A percentile compares a stretch with the other conserved stretches of the same genome.
Evolutionary conservation across 2,113 vertebrate species (phyloP).

Genomic region (Elgaria multicarinata): DNA sequence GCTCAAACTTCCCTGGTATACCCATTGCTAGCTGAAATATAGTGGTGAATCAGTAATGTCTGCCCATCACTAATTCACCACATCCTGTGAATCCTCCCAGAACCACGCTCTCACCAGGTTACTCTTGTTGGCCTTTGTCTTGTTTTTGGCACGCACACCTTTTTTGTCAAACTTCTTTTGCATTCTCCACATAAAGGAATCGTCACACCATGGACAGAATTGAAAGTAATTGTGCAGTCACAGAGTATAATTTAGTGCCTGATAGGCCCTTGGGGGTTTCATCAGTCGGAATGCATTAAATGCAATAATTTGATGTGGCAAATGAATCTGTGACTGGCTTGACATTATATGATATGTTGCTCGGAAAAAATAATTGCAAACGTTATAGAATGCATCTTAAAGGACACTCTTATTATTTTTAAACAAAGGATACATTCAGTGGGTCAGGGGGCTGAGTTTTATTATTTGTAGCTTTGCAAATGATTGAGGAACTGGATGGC

Average conservation of each 20-base stretch:
- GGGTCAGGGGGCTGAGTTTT: not conserved
- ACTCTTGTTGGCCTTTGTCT: constrained; percentile 19
- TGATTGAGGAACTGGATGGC: not conserved
- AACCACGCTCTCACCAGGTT: too few relatives aligned
- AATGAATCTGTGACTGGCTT: constrained; percentile 30
- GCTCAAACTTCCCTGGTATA: too few relatives aligned
- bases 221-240: constrained; percentile 35
- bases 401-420: constrained; percentile 15
- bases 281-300: constrained; percentile 52
- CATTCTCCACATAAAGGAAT: constrained; percentile 33
- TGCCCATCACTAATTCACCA: not conserved
- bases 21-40: not conserved
- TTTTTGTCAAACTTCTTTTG: constrained; percentile 27
- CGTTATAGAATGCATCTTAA: constrained; percentile 9
- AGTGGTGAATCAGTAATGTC: not conserved
- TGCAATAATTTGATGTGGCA: constrained; percentile 30
- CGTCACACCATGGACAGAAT: constrained; percentile 23
- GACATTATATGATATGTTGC: constrained; percentile 8
- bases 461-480: not conserved
- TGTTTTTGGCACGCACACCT: constrained; percentile 17
- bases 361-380: constrained; percentile 26
- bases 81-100: constrained; percentile 8
- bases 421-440: not conserved
- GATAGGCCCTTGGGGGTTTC: constrained; percentile 40
- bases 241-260: constrained; percentile 44